These are phyloP conservation scores for Sebastes schlegelii DNA, from an alignment of 2,113 vertebrate species.

Conservation along the genomic window DNA sequence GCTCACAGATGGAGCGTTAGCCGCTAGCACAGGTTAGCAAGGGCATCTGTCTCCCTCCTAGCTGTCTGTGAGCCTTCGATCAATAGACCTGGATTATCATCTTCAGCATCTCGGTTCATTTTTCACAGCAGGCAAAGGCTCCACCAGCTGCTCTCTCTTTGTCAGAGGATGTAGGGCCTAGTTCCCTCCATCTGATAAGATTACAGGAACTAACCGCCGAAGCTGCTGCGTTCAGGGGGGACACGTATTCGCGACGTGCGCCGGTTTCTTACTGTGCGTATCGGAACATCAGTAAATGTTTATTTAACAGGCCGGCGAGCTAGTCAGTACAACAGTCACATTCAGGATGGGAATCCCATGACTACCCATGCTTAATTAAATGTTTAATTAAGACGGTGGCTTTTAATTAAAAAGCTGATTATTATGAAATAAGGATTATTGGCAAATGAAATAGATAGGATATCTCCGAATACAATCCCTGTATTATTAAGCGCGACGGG, in stretches of 20 bases:
- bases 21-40: slow-evolving; percentile 56
- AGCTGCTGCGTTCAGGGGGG: slow-evolving; percentile 35
- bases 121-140: slow-evolving; percentile 57
- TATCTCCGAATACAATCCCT: slow-evolving; percentile 29
- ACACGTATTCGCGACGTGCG: neutral
- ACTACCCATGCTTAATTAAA: slow-evolving; percentile 64
- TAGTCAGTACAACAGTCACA: slow-evolving; percentile 56
- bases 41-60: slow-evolving; percentile 38
- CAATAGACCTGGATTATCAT: slow-evolving; percentile 68
- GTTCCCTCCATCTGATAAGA: slow-evolving; percentile 56
- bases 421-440: slow-evolving; percentile 62
- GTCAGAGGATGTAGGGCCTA: slow-evolving; percentile 54
- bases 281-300: slow-evolving; percentile 67
- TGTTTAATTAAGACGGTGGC: slow-evolving; percentile 65
- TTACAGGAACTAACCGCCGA: slow-evolving; percentile 42
- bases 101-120: slow-evolving; percentile 64
- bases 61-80: slow-evolving; percentile 56
- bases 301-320: slow-evolving; percentile 61
- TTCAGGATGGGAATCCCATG: slow-evolving; percentile 42
- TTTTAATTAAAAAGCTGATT: slow-evolving; percentile 74
- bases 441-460: slow-evolving; percentile 40
- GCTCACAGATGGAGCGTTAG: slow-evolving; percentile 47
- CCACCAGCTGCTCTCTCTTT: slow-evolving; percentile 60
- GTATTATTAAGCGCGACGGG: slow-evolving; percentile 39
- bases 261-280: neutral